A percentile compares a stretch with the other conserved stretches of the same genome.
Evolutionary conservation across 1,140 invertebrate genomes (phyloP).

Genomic region (Steinernema khuongi): DNA sequence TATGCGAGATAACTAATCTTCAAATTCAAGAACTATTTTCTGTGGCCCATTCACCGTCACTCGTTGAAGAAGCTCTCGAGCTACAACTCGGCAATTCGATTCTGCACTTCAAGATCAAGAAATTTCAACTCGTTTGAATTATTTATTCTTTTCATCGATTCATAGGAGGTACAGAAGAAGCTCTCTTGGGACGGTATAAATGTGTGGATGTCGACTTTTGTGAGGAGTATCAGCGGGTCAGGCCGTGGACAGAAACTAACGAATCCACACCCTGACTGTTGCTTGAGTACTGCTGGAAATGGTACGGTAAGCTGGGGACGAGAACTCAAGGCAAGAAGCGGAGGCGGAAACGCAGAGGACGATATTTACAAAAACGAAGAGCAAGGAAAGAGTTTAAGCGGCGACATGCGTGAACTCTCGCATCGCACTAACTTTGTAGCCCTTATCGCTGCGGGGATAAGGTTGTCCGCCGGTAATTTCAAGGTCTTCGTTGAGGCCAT

Average conservation of each 20-base stretch:
- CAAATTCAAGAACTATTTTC: no score
- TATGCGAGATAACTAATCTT: no score
- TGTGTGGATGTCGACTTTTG: no score
- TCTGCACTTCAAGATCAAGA: no score
- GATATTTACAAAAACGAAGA: background rate
- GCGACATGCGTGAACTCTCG: background rate
- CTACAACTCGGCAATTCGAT: no score
- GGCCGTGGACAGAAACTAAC: background rate
- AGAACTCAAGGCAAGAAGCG: background rate
- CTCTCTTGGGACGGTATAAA: no score
- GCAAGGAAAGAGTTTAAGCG: background rate
- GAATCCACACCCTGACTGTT: constrained; percentile 14
- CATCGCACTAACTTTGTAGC: constrained; percentile 9
- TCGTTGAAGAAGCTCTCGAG: no score
- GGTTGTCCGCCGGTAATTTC: constrained; percentile 21
- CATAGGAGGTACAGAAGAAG: no score
- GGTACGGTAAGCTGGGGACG: background rate
- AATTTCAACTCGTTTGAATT: no score
- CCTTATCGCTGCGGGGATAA: constrained; percentile 2
- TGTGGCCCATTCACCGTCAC: no score
- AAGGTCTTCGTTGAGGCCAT: constrained; percentile 51
- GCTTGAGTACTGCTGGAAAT: constrained; percentile 6
- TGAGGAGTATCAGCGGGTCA: background rate
- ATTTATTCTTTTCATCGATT: no score
- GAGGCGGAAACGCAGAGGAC: background rate